A percentile compares a stretch with the other conserved stretches of the same genome.
These are phyloP conservation scores for Erithacus rubecula DNA, from an alignment of 2,797 vertebrate species.

Conservation along the genomic window DNA sequence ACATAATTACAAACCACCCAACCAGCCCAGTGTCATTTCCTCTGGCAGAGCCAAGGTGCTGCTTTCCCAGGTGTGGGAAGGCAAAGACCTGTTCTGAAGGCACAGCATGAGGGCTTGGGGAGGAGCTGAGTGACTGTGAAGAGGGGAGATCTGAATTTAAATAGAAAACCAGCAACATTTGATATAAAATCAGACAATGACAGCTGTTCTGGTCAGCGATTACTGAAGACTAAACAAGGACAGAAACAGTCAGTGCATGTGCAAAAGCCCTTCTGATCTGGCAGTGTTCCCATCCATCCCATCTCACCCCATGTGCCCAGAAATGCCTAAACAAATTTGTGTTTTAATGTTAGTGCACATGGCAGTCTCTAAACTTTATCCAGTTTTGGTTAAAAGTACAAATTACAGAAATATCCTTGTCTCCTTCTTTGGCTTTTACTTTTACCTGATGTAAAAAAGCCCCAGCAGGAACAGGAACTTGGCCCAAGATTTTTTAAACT, in stretches of 20 bases:
- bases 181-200: not conserved
- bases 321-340: not conserved
- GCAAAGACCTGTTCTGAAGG: not conserved
- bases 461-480: not conserved
- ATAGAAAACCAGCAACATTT: not conserved
- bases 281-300: not conserved
- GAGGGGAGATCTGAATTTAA: not conserved
- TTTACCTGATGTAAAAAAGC: not conserved
- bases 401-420: not conserved
- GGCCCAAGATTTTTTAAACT: not conserved
- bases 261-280: not conserved
- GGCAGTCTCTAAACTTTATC: not conserved
- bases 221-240: not conserved
- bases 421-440: not conserved
- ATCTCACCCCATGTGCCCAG: fast-evolving
- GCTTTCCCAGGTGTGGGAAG: not conserved
- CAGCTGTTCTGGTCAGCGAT: not conserved
- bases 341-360: not conserved
- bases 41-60: not conserved
- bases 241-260: not conserved
- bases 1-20: not conserved
- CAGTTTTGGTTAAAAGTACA: not conserved
- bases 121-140: not conserved
- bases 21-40: not conserved
- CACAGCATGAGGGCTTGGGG: no score